These are phyloP conservation scores for Mus minutoides DNA, from an alignment of 2,797 vertebrate species.

Conservation along the genomic window DNA sequence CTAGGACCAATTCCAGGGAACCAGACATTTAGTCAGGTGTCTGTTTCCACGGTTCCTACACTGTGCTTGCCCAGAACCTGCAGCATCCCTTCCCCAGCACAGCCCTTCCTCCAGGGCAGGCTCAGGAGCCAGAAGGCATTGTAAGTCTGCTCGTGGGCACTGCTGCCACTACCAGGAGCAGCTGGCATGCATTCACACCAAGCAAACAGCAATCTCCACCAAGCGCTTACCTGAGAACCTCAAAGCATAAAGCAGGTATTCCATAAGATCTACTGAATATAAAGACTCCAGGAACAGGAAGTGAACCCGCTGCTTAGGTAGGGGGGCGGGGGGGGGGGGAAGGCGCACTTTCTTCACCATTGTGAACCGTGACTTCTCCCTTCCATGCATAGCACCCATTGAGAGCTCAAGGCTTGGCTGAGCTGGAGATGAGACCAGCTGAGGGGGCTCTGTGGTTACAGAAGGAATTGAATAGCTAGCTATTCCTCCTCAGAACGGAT, in stretches of 20 bases:
- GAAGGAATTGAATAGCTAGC: too few species aligned
- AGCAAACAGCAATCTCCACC: background rate
- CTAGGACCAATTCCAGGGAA: background rate
- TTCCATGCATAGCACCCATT: background rate
- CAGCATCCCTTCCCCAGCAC: background rate
- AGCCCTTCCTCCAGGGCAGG: background rate
- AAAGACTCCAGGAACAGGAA: background rate
- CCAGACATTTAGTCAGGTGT: background rate
- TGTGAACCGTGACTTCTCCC: background rate
- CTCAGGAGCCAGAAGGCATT: background rate
- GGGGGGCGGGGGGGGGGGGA: too few species aligned
- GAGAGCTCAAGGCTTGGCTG: background rate
- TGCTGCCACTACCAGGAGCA: background rate
- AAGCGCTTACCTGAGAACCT: background rate
- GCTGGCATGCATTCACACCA: background rate
- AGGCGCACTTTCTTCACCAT: background rate
- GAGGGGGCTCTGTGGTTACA: background rate
- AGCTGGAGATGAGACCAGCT: background rate
- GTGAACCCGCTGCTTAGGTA: background rate
- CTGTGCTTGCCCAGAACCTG: background rate
- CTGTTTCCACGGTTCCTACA: background rate
- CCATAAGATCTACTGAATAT: background rate
- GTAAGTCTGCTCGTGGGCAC: too few species aligned
- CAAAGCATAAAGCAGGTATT: background rate
- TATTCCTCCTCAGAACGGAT: background rate